phyloP scores from a whole-genome alignment of 2,797 vertebrate genomes.

The Esox lucius region DNA sequence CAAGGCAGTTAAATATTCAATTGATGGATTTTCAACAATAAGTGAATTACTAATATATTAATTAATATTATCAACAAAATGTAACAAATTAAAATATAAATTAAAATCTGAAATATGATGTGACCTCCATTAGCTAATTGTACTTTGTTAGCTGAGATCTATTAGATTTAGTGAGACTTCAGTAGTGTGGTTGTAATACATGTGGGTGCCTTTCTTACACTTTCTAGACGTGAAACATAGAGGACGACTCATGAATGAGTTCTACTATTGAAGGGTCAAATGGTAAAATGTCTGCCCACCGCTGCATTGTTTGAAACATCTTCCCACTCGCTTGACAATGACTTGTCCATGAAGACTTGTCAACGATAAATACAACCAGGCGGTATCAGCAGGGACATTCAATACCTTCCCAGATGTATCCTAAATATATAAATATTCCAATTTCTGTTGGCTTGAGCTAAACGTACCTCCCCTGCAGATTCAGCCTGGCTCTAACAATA shows the following conservation, averaged over 20 bases:
- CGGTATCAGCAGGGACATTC: slow-evolving; percentile 35
- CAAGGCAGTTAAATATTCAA: slow-evolving; percentile 35
- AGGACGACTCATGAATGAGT: slow-evolving; percentile 16
- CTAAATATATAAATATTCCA: slow-evolving; percentile 14
- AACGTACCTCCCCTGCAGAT: slow-evolving; percentile 42
- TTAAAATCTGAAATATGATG: slow-evolving; percentile 64
- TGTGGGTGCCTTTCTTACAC: not conserved
- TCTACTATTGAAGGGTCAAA: slow-evolving; percentile 14
- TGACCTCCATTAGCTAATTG: slow-evolving; percentile 40
- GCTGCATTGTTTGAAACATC: not conserved
- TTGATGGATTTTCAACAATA: slow-evolving; percentile 47
- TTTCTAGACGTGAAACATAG: slow-evolving; percentile 17
- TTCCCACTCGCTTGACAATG: not conserved
- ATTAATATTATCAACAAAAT: slow-evolving; percentile 63
- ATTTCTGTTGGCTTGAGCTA: slow-evolving; percentile 9
- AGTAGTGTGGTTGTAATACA: slow-evolving; percentile 40
- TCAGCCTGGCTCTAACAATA: not conserved
- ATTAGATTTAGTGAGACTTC: slow-evolving; percentile 38
- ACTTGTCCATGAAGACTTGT: not conserved
- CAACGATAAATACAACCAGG: slow-evolving; percentile 3
- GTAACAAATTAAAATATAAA: slow-evolving; percentile 73
- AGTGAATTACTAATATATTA: slow-evolving; percentile 65
- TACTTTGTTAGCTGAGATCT: slow-evolving; percentile 25
- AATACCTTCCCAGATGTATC: slow-evolving; percentile 1
- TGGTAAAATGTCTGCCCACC: not conserved